Percentiles rank a stretch among this genome's conserved stretches.
Evolutionary conservation across 1,140 invertebrate species (phyloP).

Genomic region (Batillaria attramentaria): DNA sequence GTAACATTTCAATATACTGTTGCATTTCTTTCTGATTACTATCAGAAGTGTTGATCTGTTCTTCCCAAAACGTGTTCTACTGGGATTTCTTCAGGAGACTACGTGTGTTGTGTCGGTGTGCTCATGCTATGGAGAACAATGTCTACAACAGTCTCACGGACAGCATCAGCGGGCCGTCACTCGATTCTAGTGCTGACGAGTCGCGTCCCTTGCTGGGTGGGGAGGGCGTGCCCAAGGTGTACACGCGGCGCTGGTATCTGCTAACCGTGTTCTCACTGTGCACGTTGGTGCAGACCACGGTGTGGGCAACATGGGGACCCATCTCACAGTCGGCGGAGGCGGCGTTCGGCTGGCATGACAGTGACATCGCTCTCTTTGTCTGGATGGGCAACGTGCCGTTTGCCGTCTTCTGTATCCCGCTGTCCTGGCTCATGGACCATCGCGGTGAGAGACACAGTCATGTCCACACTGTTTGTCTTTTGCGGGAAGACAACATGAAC

Average conservation of each 20-base stretch:
- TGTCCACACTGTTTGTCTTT: neutral
- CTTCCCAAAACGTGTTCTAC: no score
- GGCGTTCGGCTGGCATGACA: constrained; percentile 72
- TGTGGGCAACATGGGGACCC: constrained; percentile 76
- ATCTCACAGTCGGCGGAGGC: constrained; percentile 70
- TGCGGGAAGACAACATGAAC: neutral
- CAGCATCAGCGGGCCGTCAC: no score
- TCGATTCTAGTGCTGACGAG: no score
- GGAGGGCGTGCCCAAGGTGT: constrained; percentile 29
- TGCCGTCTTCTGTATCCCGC: constrained; percentile 71
- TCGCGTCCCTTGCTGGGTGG: neutral
- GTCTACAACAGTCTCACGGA: no score
- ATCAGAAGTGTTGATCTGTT: no score
- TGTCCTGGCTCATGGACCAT: constrained; percentile 70
- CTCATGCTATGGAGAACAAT: no score
- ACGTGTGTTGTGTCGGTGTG: no score
- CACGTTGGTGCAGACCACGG: constrained; percentile 45
- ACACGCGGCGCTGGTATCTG: constrained; percentile 53
- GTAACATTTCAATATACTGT: no score
- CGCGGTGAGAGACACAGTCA: constrained; percentile 43
- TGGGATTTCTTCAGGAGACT: no score
- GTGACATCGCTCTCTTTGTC: constrained; percentile 72
- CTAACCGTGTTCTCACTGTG: constrained; percentile 45
- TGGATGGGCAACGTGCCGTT: constrained; percentile 74
- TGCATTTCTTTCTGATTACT: no score